Evolutionary conservation across 2,113 vertebrate species (phyloP), one percentile per base, ranked within the genome.

Genomic region (Triplophysa tibetana): DNA sequence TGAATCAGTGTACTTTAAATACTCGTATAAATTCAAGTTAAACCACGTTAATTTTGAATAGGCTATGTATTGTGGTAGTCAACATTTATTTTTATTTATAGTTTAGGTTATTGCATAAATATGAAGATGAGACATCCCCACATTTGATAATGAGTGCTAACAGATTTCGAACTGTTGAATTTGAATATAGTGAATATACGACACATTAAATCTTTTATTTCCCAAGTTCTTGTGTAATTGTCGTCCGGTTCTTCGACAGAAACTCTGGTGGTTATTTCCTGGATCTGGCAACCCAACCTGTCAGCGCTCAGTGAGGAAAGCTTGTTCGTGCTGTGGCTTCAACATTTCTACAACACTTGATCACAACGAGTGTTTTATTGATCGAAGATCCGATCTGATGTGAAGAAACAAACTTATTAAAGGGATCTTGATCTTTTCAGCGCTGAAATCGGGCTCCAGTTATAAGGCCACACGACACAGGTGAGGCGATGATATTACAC

Each of bases 241-340:
- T 38, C 6, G 5, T 38, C 5, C 7, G 43, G 43, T 45, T 12
- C 1, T 2, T 2, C 10, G 43, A 45, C 8, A 45, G 10, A 9
- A 12, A 12, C 43, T 12, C 43, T 11, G 5, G 43, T 0, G 43
- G 23, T 0, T 13, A 8, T 19, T 33, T 9, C 0, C 4, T 19
- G 33, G 4, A 69, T 68, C 76, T 69, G 76, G 76, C 76, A 78
- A 69, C 65, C 65, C 38, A 14, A 14, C 8, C 48, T 67, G 75
- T 77, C 63, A 77, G 19, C 26, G 63, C 43, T 54, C 48, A 69
- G 38, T n/a, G 33, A n/a, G 10, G 65, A 54, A 68, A 78, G 74
- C 52, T 26, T 33, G 9, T 78, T 67, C 19, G 13, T 68, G 17
- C 23, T 45, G 52, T 68, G 21, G 24, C 63, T 68, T 60, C 64